Conservation (phyloP, 2,888 invertebrate genomes). For the Petrolisthes cinctipes region DNA sequence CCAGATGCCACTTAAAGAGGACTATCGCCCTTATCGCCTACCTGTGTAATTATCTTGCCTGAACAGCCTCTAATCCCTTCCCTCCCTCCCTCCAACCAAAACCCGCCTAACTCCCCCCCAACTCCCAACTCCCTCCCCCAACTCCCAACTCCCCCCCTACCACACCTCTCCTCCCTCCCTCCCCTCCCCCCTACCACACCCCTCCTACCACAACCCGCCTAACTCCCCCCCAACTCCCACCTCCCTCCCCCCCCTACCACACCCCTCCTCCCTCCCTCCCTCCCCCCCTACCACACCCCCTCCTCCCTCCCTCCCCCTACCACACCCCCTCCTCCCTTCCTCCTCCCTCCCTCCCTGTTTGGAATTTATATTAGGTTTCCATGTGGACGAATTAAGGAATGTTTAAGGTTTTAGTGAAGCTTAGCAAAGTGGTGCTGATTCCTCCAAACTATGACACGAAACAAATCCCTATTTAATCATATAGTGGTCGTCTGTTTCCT, state of each 20-base stretch:
- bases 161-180: background rate
- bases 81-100: too few species aligned
- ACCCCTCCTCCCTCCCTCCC: background rate
- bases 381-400: too few species aligned
- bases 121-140: background rate
- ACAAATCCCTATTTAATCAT: too few species aligned
- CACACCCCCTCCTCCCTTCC: background rate
- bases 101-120: background rate
- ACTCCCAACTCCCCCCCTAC: background rate
- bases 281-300: background rate
- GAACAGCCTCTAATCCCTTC: background rate
- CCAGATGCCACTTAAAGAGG: slow-evolving; percentile 14
- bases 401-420: too few species aligned
- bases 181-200: background rate
- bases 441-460: too few species aligned
- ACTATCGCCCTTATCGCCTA: background rate
- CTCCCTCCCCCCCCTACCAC: background rate
- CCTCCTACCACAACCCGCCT: background rate
- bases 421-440: too few species aligned
- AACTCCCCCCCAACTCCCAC: background rate
- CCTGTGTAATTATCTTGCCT: background rate
- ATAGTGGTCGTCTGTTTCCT: too few species aligned
- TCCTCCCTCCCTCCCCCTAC: background rate
- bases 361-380: too few species aligned
- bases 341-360: background rate